Conservation (phyloP, 2,888 invertebrate genomes). For the Scaptomyza reducta region DNA sequence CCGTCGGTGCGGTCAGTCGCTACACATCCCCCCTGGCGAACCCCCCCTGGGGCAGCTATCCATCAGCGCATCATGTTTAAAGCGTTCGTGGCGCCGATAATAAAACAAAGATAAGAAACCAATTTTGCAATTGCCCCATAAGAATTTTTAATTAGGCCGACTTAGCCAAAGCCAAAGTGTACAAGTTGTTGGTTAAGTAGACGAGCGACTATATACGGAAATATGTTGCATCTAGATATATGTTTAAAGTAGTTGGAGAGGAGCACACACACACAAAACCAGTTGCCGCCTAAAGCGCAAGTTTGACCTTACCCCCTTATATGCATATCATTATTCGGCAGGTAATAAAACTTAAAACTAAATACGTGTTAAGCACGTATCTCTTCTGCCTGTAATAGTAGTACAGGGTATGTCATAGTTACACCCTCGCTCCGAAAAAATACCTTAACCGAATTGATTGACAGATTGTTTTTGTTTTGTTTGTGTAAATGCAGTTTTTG, state of each 20-base stretch:
- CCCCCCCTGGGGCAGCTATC: slow-evolving; percentile 63
- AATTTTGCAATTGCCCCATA: slow-evolving; percentile 79
- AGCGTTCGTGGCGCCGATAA: slow-evolving; percentile 75
- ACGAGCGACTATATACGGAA: slow-evolving; percentile 20
- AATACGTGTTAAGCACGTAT: slow-evolving; percentile 73
- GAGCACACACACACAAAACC: background rate
- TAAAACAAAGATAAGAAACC: slow-evolving; percentile 81
- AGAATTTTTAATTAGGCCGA: slow-evolving; percentile 80
- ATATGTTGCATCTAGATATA: slow-evolving; percentile 52
- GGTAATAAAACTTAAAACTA: slow-evolving; percentile 59
- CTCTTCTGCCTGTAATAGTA: background rate
- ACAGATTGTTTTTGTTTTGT: slow-evolving; percentile 15
- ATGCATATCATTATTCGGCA: slow-evolving; percentile 31
- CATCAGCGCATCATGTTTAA: slow-evolving; percentile 80
- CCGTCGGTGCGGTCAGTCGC: slow-evolving; percentile 36
- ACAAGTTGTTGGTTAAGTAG: slow-evolving; percentile 8
- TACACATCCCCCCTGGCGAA: slow-evolving; percentile 3
- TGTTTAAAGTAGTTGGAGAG: background rate
- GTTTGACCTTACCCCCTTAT: slow-evolving; percentile 7
- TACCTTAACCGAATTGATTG: slow-evolving; percentile 1
- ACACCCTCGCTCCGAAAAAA: background rate
- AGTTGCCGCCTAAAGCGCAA: slow-evolving; percentile 34
- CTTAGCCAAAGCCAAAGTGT: slow-evolving; percentile 35
- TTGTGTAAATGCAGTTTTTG: slow-evolving; percentile 2
- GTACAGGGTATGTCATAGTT: slow-evolving; percentile 6